Conservation (phyloP, 2,888 invertebrate genomes). For the Nematopogon swammerdamellus region DNA sequence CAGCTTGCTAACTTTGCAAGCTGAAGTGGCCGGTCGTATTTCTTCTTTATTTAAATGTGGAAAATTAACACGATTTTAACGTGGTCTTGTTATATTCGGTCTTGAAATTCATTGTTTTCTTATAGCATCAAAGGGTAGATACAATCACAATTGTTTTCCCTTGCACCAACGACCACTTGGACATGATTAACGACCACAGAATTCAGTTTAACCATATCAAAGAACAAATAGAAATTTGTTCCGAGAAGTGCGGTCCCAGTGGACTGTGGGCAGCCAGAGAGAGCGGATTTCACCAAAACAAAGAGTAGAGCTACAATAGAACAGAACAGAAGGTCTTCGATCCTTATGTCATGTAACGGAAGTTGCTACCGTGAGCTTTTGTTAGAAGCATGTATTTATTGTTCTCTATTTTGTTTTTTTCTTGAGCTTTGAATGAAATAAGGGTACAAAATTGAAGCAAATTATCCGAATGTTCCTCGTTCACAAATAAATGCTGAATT, state of each 20-base stretch:
- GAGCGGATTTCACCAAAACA: background rate
- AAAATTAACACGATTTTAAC: too few species aligned
- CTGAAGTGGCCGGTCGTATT: too few species aligned
- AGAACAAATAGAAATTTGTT: background rate
- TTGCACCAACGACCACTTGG: too few species aligned
- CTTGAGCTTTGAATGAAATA: background rate
- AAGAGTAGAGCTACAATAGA: background rate
- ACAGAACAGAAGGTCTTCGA: slow-evolving; percentile 16
- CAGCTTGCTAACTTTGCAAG: too few species aligned
- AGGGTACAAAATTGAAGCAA: background rate
- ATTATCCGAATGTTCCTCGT: background rate
- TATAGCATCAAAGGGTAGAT: too few species aligned
- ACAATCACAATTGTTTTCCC: too few species aligned
- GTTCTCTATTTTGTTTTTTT: slow-evolving; percentile 4
- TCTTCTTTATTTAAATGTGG: too few species aligned
- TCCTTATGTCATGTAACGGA: slow-evolving; percentile 37
- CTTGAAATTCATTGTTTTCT: too few species aligned
- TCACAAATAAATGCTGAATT: background rate
- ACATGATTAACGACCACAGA: too few species aligned
- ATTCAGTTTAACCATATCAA: too few species aligned
- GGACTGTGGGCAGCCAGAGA: background rate
- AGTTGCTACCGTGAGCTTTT: slow-evolving; percentile 28
- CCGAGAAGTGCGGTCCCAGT: background rate
- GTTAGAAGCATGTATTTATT: slow-evolving; percentile 32
- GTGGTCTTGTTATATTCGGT: too few species aligned